These are phyloP conservation scores for Eurytoma adleriae DNA, from an alignment of 2,888 invertebrate genomes.

Conservation along the genomic window DNA sequence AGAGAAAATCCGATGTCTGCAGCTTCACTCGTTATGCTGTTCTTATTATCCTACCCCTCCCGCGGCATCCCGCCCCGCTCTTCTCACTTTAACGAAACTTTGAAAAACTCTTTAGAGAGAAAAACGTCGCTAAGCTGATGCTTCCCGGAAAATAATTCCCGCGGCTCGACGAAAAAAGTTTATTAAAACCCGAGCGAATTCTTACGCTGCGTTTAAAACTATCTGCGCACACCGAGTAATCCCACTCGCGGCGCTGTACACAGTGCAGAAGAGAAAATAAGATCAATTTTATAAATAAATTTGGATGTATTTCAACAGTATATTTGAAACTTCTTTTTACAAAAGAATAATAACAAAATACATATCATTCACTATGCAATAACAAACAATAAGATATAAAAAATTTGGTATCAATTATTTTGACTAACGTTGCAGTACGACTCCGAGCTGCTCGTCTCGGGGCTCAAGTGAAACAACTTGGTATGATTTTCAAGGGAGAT, in stretches of 20 bases:
- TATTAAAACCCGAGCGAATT: constrained; percentile 45
- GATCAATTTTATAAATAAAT: constrained; percentile 30
- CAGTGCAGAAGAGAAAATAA: too few relatives aligned
- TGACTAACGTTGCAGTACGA: neutral
- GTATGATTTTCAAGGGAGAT: constrained; percentile 67
- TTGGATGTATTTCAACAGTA: too few relatives aligned
- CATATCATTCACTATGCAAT: too few relatives aligned
- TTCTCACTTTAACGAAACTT: constrained; percentile 50
- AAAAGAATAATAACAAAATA: too few relatives aligned
- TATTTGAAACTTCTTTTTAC: too few relatives aligned
- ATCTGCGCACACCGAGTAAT: neutral
- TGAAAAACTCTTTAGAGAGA: constrained; percentile 49
- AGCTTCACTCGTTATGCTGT: constrained; percentile 55
- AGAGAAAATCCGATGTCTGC: constrained; percentile 56
- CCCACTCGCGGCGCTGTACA: neutral
- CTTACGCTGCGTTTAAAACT: constrained; percentile 34
- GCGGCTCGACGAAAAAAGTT: constrained; percentile 26
- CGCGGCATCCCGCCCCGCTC: constrained; percentile 9
- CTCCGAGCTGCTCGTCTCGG: neutral
- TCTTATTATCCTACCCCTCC: constrained; percentile 51
- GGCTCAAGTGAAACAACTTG: constrained; percentile 60
- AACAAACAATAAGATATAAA: too few relatives aligned
- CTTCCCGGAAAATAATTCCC: constrained; percentile 46
- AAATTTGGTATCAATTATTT: neutral
- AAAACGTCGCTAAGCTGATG: constrained; percentile 47